Percentiles rank a stretch among this genome's conserved stretches.
Evolutionary conservation across 2,113 vertebrate species (phyloP).

Genomic region (Actinemys pallida): DNA sequence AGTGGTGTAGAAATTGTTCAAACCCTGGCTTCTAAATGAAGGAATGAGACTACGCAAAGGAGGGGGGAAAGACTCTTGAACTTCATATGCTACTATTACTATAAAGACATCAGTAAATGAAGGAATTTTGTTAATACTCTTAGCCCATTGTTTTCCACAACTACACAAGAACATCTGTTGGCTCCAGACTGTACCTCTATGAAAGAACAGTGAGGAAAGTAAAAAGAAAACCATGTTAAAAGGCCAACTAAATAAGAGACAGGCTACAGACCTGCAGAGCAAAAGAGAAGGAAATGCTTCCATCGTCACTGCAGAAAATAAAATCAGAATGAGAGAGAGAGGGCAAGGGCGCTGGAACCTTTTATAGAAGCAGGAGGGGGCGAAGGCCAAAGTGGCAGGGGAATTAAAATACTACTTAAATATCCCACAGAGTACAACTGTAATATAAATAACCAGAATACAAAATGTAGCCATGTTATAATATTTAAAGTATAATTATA

Average conservation of each 20-base stretch:
- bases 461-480: no score
- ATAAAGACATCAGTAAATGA: background rate
- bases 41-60: background rate
- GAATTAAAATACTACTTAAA: no score
- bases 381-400: no score
- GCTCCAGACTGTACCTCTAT: background rate
- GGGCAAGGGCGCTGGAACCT: no score
- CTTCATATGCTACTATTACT: background rate
- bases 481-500: no score
- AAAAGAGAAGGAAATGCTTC: background rate
- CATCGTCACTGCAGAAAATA: background rate
- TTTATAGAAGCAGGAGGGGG: no score
- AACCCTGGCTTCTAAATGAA: background rate
- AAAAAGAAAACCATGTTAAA: background rate
- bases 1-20: background rate
- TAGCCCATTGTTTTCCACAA: background rate
- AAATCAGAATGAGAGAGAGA: background rate
- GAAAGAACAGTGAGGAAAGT: background rate
- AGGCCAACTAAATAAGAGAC: background rate
- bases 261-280: background rate
- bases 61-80: background rate
- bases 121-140: background rate
- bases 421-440: no score
- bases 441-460: no score
- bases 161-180: background rate